Evolutionary conservation across 1,140 invertebrate genomes (phyloP).

Genomic region (Bilobella aurantiaca): DNA sequence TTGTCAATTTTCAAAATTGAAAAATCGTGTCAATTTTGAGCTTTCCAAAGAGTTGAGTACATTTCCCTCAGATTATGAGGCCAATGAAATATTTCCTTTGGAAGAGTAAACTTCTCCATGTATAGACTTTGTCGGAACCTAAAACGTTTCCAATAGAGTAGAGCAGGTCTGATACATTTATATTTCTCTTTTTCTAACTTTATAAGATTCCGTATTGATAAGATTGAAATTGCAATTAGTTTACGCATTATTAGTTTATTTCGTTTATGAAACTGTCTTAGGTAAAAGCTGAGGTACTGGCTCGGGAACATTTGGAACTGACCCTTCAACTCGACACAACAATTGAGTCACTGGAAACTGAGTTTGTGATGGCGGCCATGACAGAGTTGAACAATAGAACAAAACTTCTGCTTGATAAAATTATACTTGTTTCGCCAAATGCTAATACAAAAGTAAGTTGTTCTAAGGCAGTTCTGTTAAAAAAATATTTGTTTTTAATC

Average conservation of each 20-base stretch:
- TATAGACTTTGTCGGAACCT: conserved; percentile 12
- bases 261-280: too few species aligned
- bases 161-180: conserved; percentile 12
- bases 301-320: conserved; percentile 60
- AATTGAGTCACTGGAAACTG: conserved; percentile 61
- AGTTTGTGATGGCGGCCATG: conserved; percentile 61
- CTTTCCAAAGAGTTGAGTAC: conserved; percentile 16
- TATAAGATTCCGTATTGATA: too few species aligned
- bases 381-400: conserved; percentile 8
- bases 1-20: not conserved
- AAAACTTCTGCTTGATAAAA: not conserved
- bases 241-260: too few species aligned
- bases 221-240: too few species aligned
- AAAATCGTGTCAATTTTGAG: not conserved
- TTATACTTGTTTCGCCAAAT: too few species aligned
- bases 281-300: conserved; percentile 40
- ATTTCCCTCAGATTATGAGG: not conserved
- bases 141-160: conserved; percentile 8
- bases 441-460: too few species aligned
- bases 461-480: too few species aligned
- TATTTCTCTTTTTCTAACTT: too few species aligned
- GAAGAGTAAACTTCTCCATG: conserved; percentile 6
- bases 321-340: conserved; percentile 50
- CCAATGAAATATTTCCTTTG: conserved; percentile 9
- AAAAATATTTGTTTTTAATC: too few species aligned